Evolutionary conservation across 2,888 invertebrate genomes (phyloP), one percentile per base, ranked within the genome.

Genomic region (Griposia aprilina): DNA sequence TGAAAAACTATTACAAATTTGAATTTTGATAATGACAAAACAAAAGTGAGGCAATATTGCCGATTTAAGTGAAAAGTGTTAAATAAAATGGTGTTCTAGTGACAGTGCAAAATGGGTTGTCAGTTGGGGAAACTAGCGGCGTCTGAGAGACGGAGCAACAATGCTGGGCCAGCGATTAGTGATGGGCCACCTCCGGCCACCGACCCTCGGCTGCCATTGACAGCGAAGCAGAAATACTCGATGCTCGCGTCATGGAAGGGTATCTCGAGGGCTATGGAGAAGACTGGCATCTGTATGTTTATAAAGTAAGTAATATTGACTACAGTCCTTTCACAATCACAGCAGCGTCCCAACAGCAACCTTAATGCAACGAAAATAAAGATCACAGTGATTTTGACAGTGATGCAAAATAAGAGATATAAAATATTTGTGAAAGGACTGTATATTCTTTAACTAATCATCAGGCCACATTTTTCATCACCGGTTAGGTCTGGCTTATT

Each of bases 221-320:
- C 98, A 0, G 98, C 98, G 36, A 98, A 98, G 92, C 99, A 99
- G 97, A 98, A 98, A 95, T 99, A 98, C 95, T 98, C 97, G 88
- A 98, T 99, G 97, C 97, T 98, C 86, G 99, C 99, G 2, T 99
- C 98, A 20, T 99, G 99, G 99, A 99, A 98, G 92, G 99, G 98
- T 50, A 99, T 99, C 90, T 98, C 98, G 86, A 97, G 99, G 86
- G 99, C 99, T 23, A 98, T 99, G 97, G 98, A 98, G 94, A 98
- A 98, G 76, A 99, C 99, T 67, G 99, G 99, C 72, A 98, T 99
- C 88, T 98, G 98, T 96, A 99, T 99, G 99, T 99, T 99, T 95
- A 97, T 99, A 94, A 98, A 98, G 99, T 99, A 97, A 98, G 98
- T 98, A 86, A 26, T 50, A 11, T 55, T 45, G 26, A 55, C 20